Percentiles rank a stretch among this genome's conserved stretches.
Evolutionary conservation across 2,888 invertebrate genomes (phyloP).

Genomic region (Anodontia alba): DNA sequence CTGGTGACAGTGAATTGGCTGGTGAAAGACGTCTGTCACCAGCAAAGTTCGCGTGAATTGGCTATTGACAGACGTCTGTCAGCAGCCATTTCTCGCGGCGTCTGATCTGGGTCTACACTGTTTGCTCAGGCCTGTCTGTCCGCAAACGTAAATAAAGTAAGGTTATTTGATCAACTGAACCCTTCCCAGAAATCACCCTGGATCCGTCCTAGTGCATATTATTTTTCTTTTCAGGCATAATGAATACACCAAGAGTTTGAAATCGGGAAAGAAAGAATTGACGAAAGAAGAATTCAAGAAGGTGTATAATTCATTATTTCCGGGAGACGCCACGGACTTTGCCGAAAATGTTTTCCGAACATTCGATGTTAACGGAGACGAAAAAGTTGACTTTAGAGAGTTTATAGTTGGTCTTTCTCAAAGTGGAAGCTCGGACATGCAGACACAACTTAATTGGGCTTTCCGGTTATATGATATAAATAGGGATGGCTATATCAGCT

Average conservation of each 20-base stretch:
- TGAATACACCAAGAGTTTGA: conserved; percentile 8
- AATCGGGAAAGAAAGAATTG: conserved; percentile 49
- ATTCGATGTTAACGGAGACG: conserved; percentile 47
- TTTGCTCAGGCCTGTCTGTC: too few relatives aligned
- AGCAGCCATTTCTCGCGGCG: too few relatives aligned
- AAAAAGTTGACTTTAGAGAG: conserved; percentile 58
- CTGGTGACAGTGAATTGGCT: too few relatives aligned
- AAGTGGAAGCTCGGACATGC: conserved; percentile 55
- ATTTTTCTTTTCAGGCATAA: not conserved
- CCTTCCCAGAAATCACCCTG: too few relatives aligned
- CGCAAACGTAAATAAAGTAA: too few relatives aligned
- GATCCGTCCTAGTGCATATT: too few relatives aligned
- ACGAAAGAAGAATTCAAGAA: conserved; percentile 39
- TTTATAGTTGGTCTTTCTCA: conserved; percentile 64
- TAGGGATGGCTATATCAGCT: conserved; percentile 62
- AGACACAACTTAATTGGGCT: conserved; percentile 66
- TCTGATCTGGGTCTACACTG: too few relatives aligned
- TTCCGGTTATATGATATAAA: conserved; percentile 69
- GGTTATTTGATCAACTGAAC: too few relatives aligned
- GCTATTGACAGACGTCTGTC: too few relatives aligned
- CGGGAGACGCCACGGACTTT: conserved; percentile 47
- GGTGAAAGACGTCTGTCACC: too few relatives aligned
- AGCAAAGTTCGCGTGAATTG: too few relatives aligned
- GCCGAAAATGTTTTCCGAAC: conserved; percentile 51
- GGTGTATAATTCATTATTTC: conserved; percentile 49